Base-by-base conservation (phyloP, 2,888 invertebrate genomes). In the Melanophora roralis region DNA sequence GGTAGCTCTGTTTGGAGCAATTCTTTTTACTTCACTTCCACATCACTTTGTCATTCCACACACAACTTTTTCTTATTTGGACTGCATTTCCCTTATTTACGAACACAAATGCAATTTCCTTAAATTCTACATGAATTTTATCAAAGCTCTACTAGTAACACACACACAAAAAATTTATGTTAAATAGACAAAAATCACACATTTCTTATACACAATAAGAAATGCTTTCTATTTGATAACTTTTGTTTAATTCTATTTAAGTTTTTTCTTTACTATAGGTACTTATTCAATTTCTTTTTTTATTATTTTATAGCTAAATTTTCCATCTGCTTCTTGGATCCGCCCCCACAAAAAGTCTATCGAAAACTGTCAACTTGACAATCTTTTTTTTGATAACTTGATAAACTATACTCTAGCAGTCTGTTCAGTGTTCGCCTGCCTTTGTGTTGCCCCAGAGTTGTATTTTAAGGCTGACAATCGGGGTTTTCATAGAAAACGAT, bases 341-440 rank as follows among this genome's bases (percentile, higher is more conserved):
- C 83, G 83, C 83, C 83, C 83, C 83, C 83, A 83, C 83, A 83
- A 81, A 81, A 81, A 73, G 75, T 81, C 55, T 76, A 76, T 75
- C 60, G 81, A 78, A 81, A 83, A 73, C 74, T 81, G 71, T 40
- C 71, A 75, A 36, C n/a, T 38, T 64, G 47, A 57, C 45, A 67
- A 47, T 64, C 64, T 71, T 71, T 69, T 64, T 69, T 55, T 69
- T 71, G 69, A 57, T 69, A 71, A 64, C 68, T 55, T 55, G 38
- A 32, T 38, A 4, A n/a, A 40, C 27, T 49, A 5, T 49, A 67
- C 6, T n/a, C n/a, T 12, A 21, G 34, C 27, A 21, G 38, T 77
- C 38, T 60, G 80, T 82, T 82, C 75, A 74, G 67, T 65, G 57
- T 8, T 0, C 6, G 3, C 27, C 34, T 23, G 8, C 16, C 38